Percentiles rank a stretch among this genome's conserved stretches.
Evolutionary conservation across 1,140 invertebrate species (phyloP).

Genomic region (Macrobrachium rosenbergii): DNA sequence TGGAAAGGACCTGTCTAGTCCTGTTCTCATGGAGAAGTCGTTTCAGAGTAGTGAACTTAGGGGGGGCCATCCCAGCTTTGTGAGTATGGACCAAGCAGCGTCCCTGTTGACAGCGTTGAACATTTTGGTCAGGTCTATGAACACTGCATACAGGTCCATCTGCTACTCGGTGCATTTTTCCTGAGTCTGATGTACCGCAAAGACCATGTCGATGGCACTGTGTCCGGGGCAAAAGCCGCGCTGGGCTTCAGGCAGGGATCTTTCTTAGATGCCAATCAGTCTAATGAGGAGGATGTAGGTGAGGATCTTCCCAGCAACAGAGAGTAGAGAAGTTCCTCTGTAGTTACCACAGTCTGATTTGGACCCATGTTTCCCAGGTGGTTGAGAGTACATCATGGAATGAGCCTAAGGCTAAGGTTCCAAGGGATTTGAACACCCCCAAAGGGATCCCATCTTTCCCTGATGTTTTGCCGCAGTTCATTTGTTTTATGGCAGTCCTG

Average conservation of each 20-base stretch:
- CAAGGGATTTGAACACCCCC: neutral
- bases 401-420: neutral
- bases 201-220: too few species aligned
- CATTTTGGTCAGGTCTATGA: too few species aligned
- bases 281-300: neutral
- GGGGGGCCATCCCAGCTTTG: too few species aligned
- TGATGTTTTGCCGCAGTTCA: neutral
- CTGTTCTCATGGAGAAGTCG: too few species aligned
- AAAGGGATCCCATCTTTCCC: constrained; percentile 3
- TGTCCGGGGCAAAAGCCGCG: constrained; percentile 7
- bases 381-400: too few species aligned
- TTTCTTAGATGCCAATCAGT: neutral
- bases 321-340: constrained; percentile 21
- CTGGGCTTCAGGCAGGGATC: neutral
- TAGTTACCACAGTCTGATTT: too few species aligned
- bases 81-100: too few species aligned
- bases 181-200: constrained; percentile 20
- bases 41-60: too few species aligned
- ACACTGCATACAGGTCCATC: too few species aligned
- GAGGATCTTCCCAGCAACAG: constrained; percentile 25
- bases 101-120: too few species aligned
- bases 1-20: too few species aligned
- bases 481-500: too few species aligned
- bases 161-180: constrained; percentile 28
- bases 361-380: neutral